These are phyloP conservation scores for Monochamus alternatus DNA, from an alignment of 2,888 invertebrate genomes.

Conservation along the genomic window DNA sequence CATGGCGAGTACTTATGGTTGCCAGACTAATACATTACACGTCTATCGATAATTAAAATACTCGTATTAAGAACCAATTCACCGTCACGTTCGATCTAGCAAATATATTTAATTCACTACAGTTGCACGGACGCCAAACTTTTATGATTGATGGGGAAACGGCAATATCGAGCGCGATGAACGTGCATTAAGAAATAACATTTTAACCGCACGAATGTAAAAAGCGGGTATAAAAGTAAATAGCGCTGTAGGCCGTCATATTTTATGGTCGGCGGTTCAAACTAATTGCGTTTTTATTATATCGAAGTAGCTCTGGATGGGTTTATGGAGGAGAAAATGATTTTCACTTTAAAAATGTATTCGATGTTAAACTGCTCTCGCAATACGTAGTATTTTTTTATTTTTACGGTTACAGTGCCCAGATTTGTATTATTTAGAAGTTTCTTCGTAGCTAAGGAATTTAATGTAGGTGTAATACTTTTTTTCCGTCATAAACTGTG, in stretches of 20 bases:
- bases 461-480: too few species aligned
- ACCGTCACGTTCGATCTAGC: background rate
- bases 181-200: background rate
- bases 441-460: too few species aligned
- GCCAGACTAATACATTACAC: too few species aligned
- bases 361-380: background rate
- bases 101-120: slow-evolving; percentile 13
- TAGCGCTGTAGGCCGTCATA: background rate
- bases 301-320: background rate
- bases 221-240: background rate
- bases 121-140: slow-evolving; percentile 11
- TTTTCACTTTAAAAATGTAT: background rate
- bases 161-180: slow-evolving; percentile 1
- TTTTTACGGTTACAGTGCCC: too few species aligned
- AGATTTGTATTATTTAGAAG: too few species aligned
- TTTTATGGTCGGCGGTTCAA: background rate
- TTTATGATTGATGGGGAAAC: slow-evolving; percentile 11
- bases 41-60: too few species aligned
- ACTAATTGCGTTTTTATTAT: background rate
- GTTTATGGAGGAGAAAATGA: background rate
- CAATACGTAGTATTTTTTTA: too few species aligned
- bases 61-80: too few species aligned
- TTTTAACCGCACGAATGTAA: background rate
- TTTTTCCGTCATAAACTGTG: too few species aligned
- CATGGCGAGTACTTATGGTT: too few species aligned